Base-by-base conservation (phyloP, 64 coral and sea anemone genomes). In the Anthopleura sola region DNA sequence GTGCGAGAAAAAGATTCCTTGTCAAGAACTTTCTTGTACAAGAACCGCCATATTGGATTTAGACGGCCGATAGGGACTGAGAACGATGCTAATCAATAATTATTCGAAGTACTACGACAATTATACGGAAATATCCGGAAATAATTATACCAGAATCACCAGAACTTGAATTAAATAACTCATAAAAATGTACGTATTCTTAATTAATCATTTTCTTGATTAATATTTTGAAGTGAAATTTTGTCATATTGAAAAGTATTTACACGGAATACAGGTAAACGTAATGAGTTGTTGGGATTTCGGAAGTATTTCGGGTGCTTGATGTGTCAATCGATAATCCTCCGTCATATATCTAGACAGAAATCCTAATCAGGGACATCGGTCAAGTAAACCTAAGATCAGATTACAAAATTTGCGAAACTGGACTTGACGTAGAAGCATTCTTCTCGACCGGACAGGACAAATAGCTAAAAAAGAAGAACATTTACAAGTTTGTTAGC, bases 41-140 rank as follows among this genome's bases (percentile, higher is more conserved):
- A 79, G 37, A 79, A 44, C 81, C 88, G 66, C 88, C 88, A 90
- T 90, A 12, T 85, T 90, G 37, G 44, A 46, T 71, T 62, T 47
- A 78, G 36, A 79, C 39, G 47, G 24, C 39, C 60, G 36, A 49
- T 7, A n/a, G 39, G 60, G 46, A 71, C 87, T 88, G 87, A 56
- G 49, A 71, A 87, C 46, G 36, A 89, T 8, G 69, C 75, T 84
- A 51, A n/a, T 46, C 3, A 0, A 90, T 20, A 28, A 83, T 32
- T 68, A 50, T 81, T 81, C 76, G 88, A 90, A 81, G 19, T 16
- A 36, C 31, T 33, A 71, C 13, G 84, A 71, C 2, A 32, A 3
- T 71, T 71, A 16, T 34, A 2, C 29, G 66, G 29, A 71, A 16
- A 32, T 31, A 15, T 71, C 13, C 66, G 66, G 19, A 53, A 14